Evolutionary conservation across 2,888 invertebrate species (phyloP), one percentile per base, ranked within the genome.

Genomic region (Nomada ruficornis): DNA sequence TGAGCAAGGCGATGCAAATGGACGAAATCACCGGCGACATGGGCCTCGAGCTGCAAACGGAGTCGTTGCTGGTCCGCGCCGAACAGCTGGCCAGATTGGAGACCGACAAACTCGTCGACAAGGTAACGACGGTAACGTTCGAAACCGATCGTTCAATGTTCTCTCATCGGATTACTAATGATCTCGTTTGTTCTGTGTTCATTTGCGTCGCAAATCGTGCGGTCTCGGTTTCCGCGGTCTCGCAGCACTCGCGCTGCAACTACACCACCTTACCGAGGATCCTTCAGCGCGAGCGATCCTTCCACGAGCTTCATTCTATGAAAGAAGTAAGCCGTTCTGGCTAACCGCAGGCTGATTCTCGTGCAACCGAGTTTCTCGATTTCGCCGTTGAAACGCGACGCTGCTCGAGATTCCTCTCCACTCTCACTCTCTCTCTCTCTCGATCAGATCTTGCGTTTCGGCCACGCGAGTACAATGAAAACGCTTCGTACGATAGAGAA

Each of bases 1-100:
- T 98, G 83, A 97, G 97, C 84, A 95, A 97, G 90, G 96, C 97
- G 55, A 95, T 98, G 93, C 97, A 97, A 93, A 96, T 98, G 96
- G 97, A 98, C 91, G 97, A 97, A 94, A 96, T 98, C 90, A 96
- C 97, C 42, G 95, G 96, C 90, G 97, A 98, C 93, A 95, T 97
- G 84, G 97, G 97, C 11, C 95, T 97, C 79, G 97, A 98, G 92
- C 95, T 97, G 91, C 97, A 97, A 91, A 96, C 97, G 0, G 98
- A 98, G 91, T 97, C 97, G 65, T 95, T 98, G 80, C 94, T 98
- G 75, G 96, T 98, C 80, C 95, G 98, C 59, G 98, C 98, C 2
- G 98, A 98, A 93, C 98, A 98, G 93, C 94, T 98, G 78, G 95
- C 97, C 42, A 95, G 97, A 89, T 95, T 97, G 68, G 98, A 98